These are phyloP conservation scores for Brenthis daphne DNA, from an alignment of 2,888 invertebrate genomes.

Conservation along the genomic window DNA sequence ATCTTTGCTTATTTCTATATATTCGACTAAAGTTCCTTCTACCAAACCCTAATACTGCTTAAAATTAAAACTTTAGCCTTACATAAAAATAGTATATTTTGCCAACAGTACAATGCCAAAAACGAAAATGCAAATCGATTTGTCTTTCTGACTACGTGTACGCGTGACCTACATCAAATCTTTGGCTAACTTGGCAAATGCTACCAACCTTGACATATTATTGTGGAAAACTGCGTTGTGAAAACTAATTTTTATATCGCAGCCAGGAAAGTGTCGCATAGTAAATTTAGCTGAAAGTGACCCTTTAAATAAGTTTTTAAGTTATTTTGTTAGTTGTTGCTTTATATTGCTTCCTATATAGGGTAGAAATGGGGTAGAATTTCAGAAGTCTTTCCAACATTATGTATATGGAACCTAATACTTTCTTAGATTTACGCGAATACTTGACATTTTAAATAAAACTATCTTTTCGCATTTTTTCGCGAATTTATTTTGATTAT, in stretches of 20 bases:
- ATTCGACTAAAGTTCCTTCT: too few relatives aligned
- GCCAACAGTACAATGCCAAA: slow-evolving; percentile 27
- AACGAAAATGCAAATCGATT: slow-evolving; percentile 29
- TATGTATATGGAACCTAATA: too few relatives aligned
- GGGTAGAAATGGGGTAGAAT: too few relatives aligned
- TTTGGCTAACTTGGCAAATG: slow-evolving; percentile 32
- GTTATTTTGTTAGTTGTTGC: background rate
- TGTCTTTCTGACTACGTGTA: slow-evolving; percentile 24
- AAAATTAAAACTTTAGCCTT: too few relatives aligned
- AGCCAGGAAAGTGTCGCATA: slow-evolving; percentile 17
- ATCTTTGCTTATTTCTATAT: too few relatives aligned
- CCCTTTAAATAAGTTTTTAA: slow-evolving; percentile 1
- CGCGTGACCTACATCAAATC: slow-evolving; percentile 23
- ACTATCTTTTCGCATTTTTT: too few relatives aligned
- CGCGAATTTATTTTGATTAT: too few relatives aligned
- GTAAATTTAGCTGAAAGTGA: slow-evolving; percentile 8
- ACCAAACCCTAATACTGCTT: too few relatives aligned
- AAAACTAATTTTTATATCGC: slow-evolving; percentile 1
- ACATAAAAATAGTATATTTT: background rate
- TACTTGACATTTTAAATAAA: too few relatives aligned
- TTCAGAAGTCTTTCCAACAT: too few relatives aligned
- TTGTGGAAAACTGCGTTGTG: slow-evolving; percentile 16
- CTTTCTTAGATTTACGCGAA: too few relatives aligned
- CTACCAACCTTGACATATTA: slow-evolving; percentile 29
- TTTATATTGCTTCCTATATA: too few relatives aligned